Conservation (phyloP, 2,888 invertebrate genomes). For the Apomyelois bistriatella region DNA sequence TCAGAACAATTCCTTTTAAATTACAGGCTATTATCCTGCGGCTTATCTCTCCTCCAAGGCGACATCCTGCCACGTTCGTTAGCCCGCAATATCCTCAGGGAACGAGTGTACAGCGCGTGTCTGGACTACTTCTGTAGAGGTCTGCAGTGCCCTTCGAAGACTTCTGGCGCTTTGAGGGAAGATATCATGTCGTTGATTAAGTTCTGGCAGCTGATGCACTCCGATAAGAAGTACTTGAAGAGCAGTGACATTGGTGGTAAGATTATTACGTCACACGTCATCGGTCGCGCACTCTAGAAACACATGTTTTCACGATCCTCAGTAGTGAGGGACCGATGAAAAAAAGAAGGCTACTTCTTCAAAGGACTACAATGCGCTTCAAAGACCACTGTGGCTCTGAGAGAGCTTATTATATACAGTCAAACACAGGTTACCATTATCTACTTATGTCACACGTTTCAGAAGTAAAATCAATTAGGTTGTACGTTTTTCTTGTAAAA, state of each 20-base stretch:
- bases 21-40: constrained; percentile 90
- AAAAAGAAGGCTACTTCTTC: too few species aligned
- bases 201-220: constrained; percentile 98
- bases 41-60: constrained; percentile 94
- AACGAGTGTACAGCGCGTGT: constrained; percentile 96
- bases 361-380: too few species aligned
- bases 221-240: constrained; percentile 94
- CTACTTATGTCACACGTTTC: too few species aligned
- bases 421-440: too few species aligned
- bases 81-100: constrained; percentile 94
- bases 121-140: constrained; percentile 97
- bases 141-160: constrained; percentile 92
- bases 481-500: too few species aligned
- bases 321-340: too few species aligned
- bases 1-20: background rate
- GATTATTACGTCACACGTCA: constrained; percentile 15
- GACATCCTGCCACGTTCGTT: constrained; percentile 92
- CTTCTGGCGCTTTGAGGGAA: constrained; percentile 87
- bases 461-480: too few species aligned
- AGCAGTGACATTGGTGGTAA: constrained; percentile 89
- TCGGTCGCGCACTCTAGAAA: too few species aligned
- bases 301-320: too few species aligned
- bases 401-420: too few species aligned
- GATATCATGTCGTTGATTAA: constrained; percentile 93
- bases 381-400: too few species aligned